These are phyloP conservation scores for Limonius californicus DNA, from an alignment of 1,140 invertebrate genomes.

Conservation along the genomic window DNA sequence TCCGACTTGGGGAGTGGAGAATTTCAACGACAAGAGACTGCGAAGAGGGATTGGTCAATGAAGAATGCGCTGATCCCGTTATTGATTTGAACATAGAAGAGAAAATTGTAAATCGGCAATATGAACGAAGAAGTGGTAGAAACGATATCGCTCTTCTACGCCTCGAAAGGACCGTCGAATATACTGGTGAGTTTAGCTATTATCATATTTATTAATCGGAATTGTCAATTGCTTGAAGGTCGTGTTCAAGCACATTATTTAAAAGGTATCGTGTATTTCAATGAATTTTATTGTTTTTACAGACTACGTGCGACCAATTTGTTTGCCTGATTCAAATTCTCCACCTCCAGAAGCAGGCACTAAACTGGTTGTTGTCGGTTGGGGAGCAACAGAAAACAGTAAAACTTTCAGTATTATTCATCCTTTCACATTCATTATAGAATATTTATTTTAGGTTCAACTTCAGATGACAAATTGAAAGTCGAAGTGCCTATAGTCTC, in stretches of 20 bases:
- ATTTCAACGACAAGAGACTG: constrained; percentile 54
- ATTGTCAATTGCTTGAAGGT: too few species aligned
- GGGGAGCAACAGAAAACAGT: constrained; percentile 19
- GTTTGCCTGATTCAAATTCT: constrained; percentile 50
- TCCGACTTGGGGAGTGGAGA: constrained; percentile 60
- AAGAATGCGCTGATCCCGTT: constrained; percentile 34
- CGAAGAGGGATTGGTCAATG: constrained; percentile 32
- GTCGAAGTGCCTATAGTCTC: constrained; percentile 48
- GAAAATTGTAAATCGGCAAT: constrained; percentile 41
- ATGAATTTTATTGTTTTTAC: too few species aligned
- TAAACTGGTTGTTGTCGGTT: constrained; percentile 21
- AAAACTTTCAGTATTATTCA: too few species aligned
- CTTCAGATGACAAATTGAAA: constrained; percentile 45
- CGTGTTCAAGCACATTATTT: too few species aligned
- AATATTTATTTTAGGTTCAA: constrained; percentile 10
- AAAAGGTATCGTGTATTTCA: too few species aligned
- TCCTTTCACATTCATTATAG: too few species aligned
- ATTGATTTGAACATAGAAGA: constrained; percentile 37
- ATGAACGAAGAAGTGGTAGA: constrained; percentile 39
- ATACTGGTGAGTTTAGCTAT: constrained; percentile 48
- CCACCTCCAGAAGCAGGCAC: background rate
- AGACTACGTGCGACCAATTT: constrained; percentile 61
- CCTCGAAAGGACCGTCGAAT: constrained; percentile 48
- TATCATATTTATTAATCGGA: too few species aligned
- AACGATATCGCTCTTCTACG: constrained; percentile 64